Evolutionary conservation across 2,113 vertebrate species (phyloP), one percentile per base, ranked within the genome.

Genomic region (Mus spicilegus): DNA sequence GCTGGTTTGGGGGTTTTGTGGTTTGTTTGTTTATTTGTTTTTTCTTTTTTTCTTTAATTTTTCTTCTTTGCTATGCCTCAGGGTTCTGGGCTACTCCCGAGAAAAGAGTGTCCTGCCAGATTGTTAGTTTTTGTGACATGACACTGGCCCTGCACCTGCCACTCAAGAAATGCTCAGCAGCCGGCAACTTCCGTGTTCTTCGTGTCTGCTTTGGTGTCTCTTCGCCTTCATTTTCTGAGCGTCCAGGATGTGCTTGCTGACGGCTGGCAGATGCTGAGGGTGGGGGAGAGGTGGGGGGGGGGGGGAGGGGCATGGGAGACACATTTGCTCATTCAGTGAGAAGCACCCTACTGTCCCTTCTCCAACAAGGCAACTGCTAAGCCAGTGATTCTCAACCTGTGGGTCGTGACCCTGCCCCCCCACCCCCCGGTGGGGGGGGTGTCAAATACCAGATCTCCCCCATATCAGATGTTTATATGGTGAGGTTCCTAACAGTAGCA

Each of bases 41-140:
- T 2, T 14, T n/a, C 0, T 4, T 63, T 42, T 2, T 0, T 16
- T 42, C 28, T 28, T 11, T 36, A 9, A 30, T 49, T 17, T n/a
- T n/a, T 89, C 39, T 82, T 80, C 87, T 49, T 78, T 61, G 42
- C 54, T 63, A 16, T 17, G 49, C 51, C 76, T 69, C n/a, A 0
- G 39, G n/a, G 65, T 61, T 88, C 51, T 9, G 22, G 67, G 13
- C 81, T 88, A 86, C n/a, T 72, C 72, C 80, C 10, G 46, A 87
- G 61, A 90, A 76, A 33, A 24, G 20, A 24, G 20, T 56, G 16
- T 8, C 46, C 30, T 95, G 76, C 14, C 14, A 49, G 28, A 81
- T 33, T 3, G 81, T 65, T 63, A 20, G 16, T 49, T 58, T 87
- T 39, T 26, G 16, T 8, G 11, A 51, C 56, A 33, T 30, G 6